Conservation (phyloP, 2,113 vertebrate genomes). For the Crotalus tigris region DNA sequence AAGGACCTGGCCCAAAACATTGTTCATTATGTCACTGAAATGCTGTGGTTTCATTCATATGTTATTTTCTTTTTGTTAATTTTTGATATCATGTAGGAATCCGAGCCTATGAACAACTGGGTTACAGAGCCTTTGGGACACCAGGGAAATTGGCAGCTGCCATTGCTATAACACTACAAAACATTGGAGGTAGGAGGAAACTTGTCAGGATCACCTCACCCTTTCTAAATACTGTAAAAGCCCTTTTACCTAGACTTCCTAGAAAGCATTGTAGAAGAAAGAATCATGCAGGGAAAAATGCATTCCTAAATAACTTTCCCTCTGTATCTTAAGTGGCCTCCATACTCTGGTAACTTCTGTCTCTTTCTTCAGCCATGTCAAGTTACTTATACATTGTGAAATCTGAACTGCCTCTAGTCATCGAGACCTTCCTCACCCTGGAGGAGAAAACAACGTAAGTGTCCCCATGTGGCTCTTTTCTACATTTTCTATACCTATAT, state of each 20-base stretch:
- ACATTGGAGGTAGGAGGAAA: slow-evolving; percentile 84
- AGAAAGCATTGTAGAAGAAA: no score
- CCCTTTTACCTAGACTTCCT: background rate
- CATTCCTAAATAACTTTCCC: background rate
- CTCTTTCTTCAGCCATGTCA: slow-evolving; percentile 87
- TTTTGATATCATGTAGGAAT: slow-evolving; percentile 73
- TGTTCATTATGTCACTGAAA: background rate
- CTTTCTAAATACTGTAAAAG: background rate
- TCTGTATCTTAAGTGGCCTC: background rate
- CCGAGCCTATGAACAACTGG: slow-evolving; percentile 93
- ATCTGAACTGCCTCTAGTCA: slow-evolving; percentile 94
- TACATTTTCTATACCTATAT: background rate
- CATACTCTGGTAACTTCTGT: fast-evolving
- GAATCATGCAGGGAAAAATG: background rate
- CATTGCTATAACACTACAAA: slow-evolving; percentile 92
- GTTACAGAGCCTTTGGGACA: slow-evolving; percentile 90
- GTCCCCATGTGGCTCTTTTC: background rate
- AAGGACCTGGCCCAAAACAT: background rate
- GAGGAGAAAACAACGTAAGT: slow-evolving; percentile 84
- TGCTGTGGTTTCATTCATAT: background rate
- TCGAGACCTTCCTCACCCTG: slow-evolving; percentile 89
- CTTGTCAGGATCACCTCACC: no score
- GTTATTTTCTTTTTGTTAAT: background rate
- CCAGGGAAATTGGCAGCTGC: slow-evolving; percentile 93
- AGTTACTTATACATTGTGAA: slow-evolving; percentile 98